Conservation (phyloP, 1,140 invertebrate species). For the Drosophila saltans region DNA sequence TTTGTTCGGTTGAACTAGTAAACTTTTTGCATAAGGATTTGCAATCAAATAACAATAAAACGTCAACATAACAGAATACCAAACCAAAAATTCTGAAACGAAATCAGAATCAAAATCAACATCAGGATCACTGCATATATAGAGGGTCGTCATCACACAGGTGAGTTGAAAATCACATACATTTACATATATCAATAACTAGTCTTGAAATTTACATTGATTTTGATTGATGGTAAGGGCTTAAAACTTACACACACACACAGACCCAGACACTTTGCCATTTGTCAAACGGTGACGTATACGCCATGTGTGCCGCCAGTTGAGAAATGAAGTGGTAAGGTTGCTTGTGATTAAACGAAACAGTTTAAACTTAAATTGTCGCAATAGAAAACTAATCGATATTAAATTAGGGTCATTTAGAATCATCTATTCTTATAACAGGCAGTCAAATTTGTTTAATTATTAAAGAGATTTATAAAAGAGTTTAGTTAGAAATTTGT, state of each 20-base stretch:
- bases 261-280: neutral
- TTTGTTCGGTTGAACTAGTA: constrained; percentile 22
- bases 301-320: constrained; percentile 33
- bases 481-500: too few relatives aligned
- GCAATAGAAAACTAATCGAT: constrained; percentile 5
- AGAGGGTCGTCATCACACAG: constrained; percentile 17
- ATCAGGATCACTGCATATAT: neutral
- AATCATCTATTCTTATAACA: neutral
- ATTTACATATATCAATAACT: constrained; percentile 12
- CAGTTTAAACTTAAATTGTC: constrained; percentile 1
- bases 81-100: constrained; percentile 9
- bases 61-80: constrained; percentile 1
- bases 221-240: constrained; percentile 53
- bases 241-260: neutral
- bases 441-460: too few relatives aligned
- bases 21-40: constrained; percentile 35
- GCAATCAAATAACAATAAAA: constrained; percentile 57
- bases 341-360: constrained; percentile 3
- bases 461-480: too few relatives aligned
- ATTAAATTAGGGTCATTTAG: neutral
- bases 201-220: constrained; percentile 12
- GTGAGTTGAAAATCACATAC: constrained; percentile 30
- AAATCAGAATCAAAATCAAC: neutral
- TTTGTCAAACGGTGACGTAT: constrained; percentile 47
- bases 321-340: constrained; percentile 8